phyloP scores from a whole-genome alignment of 2,797 vertebrate genomes.

The Halcyon badia region DNA sequence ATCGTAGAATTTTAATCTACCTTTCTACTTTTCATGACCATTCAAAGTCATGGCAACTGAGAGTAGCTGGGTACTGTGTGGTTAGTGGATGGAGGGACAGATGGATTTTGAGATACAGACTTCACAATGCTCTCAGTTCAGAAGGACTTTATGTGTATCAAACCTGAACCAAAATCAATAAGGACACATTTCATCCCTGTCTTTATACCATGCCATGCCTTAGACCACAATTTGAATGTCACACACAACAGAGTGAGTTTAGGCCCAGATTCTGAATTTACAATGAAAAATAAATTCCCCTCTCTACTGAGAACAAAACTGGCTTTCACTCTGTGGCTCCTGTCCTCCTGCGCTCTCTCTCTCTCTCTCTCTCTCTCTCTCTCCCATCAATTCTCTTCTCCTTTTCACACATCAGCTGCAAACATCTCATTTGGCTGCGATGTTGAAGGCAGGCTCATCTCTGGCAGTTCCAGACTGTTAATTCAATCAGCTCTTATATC shows the following conservation, averaged over 20 bases:
- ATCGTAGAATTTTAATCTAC: neutral
- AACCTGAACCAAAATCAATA: neutral
- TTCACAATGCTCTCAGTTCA: neutral
- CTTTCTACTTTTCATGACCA: neutral
- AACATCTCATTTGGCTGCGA: slow-evolving; percentile 54
- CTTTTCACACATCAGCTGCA: slow-evolving; percentile 66
- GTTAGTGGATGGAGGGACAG: neutral
- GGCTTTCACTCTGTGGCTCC: neutral
- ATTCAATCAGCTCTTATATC: slow-evolving; percentile 58
- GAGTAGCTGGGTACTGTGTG: neutral
- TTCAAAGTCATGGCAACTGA: neutral
- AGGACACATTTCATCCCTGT: neutral
- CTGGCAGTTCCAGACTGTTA: slow-evolving; percentile 61
- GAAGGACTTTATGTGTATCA: neutral
- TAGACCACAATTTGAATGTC: neutral
- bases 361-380: neutral
- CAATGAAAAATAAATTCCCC: neutral
- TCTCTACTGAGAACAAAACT: neutral
- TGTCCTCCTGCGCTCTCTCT: neutral
- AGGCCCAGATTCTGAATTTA: neutral
- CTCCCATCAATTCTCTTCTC: slow-evolving; percentile 30
- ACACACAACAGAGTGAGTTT: neutral
- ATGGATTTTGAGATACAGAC: neutral
- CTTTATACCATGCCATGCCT: neutral
- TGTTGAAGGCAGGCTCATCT: slow-evolving; percentile 52